phyloP scores from a whole-genome alignment of 2,888 invertebrate genomes.

The Caenorhabditis uteleia region DNA sequence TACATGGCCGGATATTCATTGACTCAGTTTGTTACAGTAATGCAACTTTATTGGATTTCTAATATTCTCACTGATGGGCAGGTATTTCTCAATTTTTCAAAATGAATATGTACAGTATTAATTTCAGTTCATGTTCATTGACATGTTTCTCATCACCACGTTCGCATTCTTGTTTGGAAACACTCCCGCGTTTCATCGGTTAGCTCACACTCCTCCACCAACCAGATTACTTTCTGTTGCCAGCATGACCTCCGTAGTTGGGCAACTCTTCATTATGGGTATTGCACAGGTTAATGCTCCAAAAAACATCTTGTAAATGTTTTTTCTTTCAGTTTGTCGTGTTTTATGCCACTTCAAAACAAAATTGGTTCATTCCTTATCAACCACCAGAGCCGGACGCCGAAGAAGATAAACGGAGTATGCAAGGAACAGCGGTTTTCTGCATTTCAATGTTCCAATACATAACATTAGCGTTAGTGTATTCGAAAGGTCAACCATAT shows the following conservation, averaged over 20 bases:
- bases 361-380: constrained; percentile 67
- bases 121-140: constrained; percentile 74
- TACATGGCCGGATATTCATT: constrained; percentile 92
- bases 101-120: constrained; percentile 27
- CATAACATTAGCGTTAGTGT: constrained; percentile 80
- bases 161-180: constrained; percentile 71
- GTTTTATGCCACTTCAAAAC: constrained; percentile 58
- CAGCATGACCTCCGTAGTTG: constrained; percentile 78
- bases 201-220: constrained; percentile 61
- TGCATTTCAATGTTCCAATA: constrained; percentile 79
- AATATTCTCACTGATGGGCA: constrained; percentile 68
- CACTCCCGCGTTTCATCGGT: constrained; percentile 61
- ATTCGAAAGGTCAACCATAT: constrained; percentile 76
- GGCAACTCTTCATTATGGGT: constrained; percentile 77
- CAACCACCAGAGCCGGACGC: constrained; percentile 71
- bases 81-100: constrained; percentile 38
- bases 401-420: constrained; percentile 76
- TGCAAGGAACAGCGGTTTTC: constrained; percentile 84
- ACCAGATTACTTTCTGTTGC: constrained; percentile 75
- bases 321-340: constrained; percentile 49
- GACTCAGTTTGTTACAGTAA: constrained; percentile 79
- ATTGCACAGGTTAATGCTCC: constrained; percentile 74
- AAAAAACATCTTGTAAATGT: constrained; percentile 5
- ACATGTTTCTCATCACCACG: constrained; percentile 73
- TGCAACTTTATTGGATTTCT: constrained; percentile 73